Evolutionary conservation across 2,888 invertebrate species (phyloP).

Genomic region (Drosophila mulleri): DNA sequence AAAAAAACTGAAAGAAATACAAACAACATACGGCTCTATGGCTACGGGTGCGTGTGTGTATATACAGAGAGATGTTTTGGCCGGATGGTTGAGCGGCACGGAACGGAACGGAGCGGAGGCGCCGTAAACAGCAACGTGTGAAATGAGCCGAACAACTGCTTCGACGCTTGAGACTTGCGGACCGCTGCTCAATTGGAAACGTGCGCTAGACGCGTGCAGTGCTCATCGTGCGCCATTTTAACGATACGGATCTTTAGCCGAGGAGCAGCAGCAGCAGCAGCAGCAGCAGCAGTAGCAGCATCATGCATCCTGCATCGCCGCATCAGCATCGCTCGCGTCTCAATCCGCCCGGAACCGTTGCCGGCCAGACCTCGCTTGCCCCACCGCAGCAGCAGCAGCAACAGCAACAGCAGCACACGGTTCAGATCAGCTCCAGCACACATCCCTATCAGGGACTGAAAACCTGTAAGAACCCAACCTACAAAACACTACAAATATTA

Average conservation of each 20-base stretch:
- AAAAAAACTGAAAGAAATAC: slow-evolving; percentile 28
- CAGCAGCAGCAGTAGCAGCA: slow-evolving; percentile 4
- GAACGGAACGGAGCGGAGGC: slow-evolving; percentile 24
- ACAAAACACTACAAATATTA: not conserved
- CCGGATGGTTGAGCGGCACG: slow-evolving; percentile 40
- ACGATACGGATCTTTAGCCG: not conserved
- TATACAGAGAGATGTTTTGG: slow-evolving; percentile 37
- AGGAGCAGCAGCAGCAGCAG: slow-evolving; percentile 3
- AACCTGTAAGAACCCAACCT: slow-evolving; percentile 65
- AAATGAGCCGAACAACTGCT: slow-evolving; percentile 64
- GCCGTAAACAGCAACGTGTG: slow-evolving; percentile 63
- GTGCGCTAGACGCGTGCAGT: slow-evolving; percentile 73
- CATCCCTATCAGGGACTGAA: slow-evolving; percentile 81
- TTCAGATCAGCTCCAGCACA: slow-evolving; percentile 58
- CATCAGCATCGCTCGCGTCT: slow-evolving; percentile 76
- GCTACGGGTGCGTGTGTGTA: not conserved
- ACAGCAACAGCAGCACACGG: slow-evolving; percentile 59
- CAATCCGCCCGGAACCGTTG: slow-evolving; percentile 57
- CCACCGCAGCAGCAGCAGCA: slow-evolving; percentile 45
- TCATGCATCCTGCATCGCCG: slow-evolving; percentile 77
- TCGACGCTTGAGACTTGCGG: slow-evolving; percentile 32
- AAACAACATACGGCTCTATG: slow-evolving; percentile 2
- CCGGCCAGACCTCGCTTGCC: slow-evolving; percentile 40
- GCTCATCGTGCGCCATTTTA: slow-evolving; percentile 34
- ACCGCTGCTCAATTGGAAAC: slow-evolving; percentile 57